These are phyloP conservation scores for Hemithea aestivaria DNA, from an alignment of 2,888 invertebrate genomes.

Conservation along the genomic window DNA sequence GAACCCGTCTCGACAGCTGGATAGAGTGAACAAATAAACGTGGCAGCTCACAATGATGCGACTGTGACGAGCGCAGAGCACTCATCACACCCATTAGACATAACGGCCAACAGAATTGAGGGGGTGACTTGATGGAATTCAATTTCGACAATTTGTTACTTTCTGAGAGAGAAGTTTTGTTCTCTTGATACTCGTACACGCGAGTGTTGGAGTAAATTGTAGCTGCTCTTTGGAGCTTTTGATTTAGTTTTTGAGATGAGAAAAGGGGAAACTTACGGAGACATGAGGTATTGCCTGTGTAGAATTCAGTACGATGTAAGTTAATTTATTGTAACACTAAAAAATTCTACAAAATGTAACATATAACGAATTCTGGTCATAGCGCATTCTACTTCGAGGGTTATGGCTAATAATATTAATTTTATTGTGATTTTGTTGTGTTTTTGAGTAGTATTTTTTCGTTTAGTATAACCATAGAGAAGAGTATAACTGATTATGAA, in stretches of 20 bases:
- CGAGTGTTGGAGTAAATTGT: constrained; percentile 1
- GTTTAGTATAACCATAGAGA: too few relatives aligned
- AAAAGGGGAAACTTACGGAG: too few relatives aligned
- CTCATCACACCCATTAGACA: constrained; percentile 31
- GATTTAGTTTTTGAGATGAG: constrained; percentile 6
- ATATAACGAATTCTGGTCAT: too few relatives aligned
- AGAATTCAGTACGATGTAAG: too few relatives aligned
- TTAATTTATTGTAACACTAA: too few relatives aligned
- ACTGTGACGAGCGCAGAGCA: constrained; percentile 24
- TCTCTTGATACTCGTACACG: constrained; percentile 18
- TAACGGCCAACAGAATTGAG: constrained; percentile 31
- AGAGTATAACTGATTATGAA: too few relatives aligned
- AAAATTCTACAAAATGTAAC: too few relatives aligned
- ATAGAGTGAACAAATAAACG: constrained; percentile 23
- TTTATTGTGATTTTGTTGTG: too few relatives aligned
- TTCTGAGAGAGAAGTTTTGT: constrained; percentile 26
- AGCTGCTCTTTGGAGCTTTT: not conserved
- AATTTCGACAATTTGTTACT: constrained; percentile 30
- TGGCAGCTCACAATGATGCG: constrained; percentile 25
- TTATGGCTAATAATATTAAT: too few relatives aligned
- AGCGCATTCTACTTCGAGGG: too few relatives aligned
- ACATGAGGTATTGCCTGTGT: too few relatives aligned
- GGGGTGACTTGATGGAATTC: constrained; percentile 30
- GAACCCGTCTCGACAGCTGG: constrained; percentile 12
- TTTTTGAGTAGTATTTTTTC: too few relatives aligned